Base-by-base conservation (phyloP, 92 coral and sea anemone species). In the Bergia puertoricense region DNA sequence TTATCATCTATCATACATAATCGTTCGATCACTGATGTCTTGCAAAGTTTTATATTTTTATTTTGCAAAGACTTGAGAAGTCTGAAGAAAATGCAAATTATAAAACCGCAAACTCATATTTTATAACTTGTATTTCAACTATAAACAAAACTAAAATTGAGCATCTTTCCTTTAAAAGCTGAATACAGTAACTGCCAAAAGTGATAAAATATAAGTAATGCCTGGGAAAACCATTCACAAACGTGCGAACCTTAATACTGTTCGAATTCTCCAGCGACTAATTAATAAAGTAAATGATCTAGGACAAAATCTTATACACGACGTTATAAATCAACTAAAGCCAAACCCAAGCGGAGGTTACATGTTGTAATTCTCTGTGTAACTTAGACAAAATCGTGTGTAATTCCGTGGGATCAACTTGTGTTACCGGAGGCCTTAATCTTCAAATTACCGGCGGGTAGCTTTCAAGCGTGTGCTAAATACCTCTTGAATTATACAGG, bases 221-320 rank as follows among this genome's bases (percentile, higher is more conserved):
- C 23, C 69, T 74, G 73, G 38, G 40, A 82, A 84, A 72, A 30
- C 79, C 50, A 38, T 84, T 39, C 69, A 74, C 46, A 84, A 48
- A 72, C 79, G 18, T 18, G n/a, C 43, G 38, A 0, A 39, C 75
- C 59, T 30, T 30, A 30, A 30, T 30, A 30, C 30, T 30, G 74
- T 81, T 66, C 42, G 42, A 45, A 69, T 83, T 48, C 59, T 83
- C 78, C 43, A 39, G 77, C 56, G 77, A 16, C 87, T 50, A 69
- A 71, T 84, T 84, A 36, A 15, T 79, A 84, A 83, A 67, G 62
- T 69, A 68, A 83, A 68, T 42, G 48, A 69, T 3, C 39, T 56
- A 46, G 56, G 30, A 48, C 40, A 69, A n/a, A 69, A 11, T 20
- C 82, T n/a, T 46, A 5, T 48, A 7, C 50, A 22, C 0, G 20